Base-by-base conservation (phyloP, 2,113 vertebrate genomes). In the Cariama cristata region DNA sequence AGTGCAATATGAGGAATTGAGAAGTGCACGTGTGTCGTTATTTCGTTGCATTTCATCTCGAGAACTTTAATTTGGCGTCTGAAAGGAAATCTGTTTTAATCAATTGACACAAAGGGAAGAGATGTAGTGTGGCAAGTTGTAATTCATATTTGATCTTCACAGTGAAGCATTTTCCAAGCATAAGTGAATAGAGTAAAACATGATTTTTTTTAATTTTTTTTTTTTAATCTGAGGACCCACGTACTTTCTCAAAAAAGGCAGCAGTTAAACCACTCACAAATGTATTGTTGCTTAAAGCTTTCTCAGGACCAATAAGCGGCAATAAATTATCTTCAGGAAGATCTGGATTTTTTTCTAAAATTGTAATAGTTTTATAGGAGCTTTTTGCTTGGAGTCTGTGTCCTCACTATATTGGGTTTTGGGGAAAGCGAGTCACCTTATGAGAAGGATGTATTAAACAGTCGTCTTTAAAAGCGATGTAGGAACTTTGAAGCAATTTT, bases 261-360 rank as follows among this genome's bases (percentile, higher is more conserved):
- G 83, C 87, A 91, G 95, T 89, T 91, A 66, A 91, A 88, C 71
- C 79, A 66, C 58, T 71, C 89, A 75, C 93, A 88, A 74, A 94
- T 71, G 50, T 64, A 26, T 92, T 76, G 88, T 96, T 97, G 96
- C 93, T 94, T 90, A 67, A 92, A 86, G 91, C 85, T 73, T 95
- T 93, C 97, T 97, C 95, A 94, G 97, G 96, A 97, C 92, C 86
- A 89, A 53, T 86, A 71, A 90, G 96, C 86, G 42, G 98, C 93
- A 95, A 96, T 96, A 95, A 81, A 77, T 62, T 94, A 66, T 32
- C 89, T 88, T 89, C 87, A 93, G 85, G 90, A 96, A 95, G 95
- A 79, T 90, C 81, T 45, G 85, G 81, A 69, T 58, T 68, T 87
- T 95, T 88, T 95, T 93, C 97, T 95, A 90, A 94, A 86, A n/a